Percentiles rank a stretch among this genome's conserved stretches.
These are phyloP conservation scores for Ptyas mucosa DNA, from an alignment of 2,113 vertebrate genomes.

Conservation along the genomic window DNA sequence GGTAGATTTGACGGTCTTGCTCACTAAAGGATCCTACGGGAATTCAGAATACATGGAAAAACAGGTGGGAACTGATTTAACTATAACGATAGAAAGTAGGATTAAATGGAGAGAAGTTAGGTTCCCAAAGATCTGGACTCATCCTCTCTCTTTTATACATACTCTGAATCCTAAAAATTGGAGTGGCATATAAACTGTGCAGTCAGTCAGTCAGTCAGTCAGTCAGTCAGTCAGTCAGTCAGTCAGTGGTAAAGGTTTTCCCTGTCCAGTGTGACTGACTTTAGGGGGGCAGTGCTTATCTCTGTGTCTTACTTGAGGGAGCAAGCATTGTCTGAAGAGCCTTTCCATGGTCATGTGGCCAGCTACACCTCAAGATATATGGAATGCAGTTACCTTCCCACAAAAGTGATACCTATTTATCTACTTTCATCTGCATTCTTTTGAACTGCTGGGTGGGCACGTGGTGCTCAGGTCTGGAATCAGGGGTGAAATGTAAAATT, in stretches of 20 bases:
- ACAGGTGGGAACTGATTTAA: neutral
- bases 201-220: too few species aligned
- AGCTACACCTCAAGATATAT: neutral
- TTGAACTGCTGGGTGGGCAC: neutral
- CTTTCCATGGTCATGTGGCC: neutral
- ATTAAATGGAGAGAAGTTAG: neutral
- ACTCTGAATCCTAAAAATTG: neutral
- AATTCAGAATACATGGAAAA: neutral
- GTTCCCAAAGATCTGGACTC: neutral
- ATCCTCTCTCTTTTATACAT: neutral
- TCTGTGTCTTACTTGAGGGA: neutral
- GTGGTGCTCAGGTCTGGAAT: neutral
- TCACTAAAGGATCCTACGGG: neutral
- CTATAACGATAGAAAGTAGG: neutral
- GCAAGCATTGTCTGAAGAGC: neutral
- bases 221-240: too few species aligned
- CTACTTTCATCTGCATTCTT: neutral
- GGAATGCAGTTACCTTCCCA: neutral
- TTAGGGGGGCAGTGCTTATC: neutral
- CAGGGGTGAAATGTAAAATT: too few species aligned
- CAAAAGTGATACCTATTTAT: neutral
- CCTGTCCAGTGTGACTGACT: neutral
- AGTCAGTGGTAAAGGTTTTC: neutral
- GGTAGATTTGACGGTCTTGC: neutral
- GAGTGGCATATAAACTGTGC: neutral